phyloP scores from a whole-genome alignment of 2,113 vertebrate species.

The Canis aureus region DNA sequence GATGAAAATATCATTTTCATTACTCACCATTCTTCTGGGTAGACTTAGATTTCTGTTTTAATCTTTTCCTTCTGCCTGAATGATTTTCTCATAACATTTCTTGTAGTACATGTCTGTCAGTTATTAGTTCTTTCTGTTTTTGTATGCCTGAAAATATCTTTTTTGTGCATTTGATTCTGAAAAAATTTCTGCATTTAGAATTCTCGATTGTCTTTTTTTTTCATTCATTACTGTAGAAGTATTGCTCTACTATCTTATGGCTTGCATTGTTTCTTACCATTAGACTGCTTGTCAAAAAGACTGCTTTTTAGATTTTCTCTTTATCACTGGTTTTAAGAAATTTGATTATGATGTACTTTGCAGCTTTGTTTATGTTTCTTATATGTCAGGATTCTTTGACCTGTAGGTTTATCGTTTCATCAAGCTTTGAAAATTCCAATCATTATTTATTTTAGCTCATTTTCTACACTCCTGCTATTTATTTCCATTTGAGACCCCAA shows the following conservation, averaged over 20 bases:
- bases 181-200: constrained; percentile 7
- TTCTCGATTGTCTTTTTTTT: background rate
- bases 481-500: background rate
- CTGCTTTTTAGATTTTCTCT: background rate
- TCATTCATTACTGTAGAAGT: background rate
- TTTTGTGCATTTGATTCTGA: background rate
- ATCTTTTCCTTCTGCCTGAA: background rate
- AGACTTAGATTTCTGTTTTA: constrained; percentile 7
- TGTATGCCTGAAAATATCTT: background rate
- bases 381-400: background rate
- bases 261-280: background rate
- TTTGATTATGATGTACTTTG: constrained; percentile 10
- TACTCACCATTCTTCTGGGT: background rate
- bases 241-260: background rate
- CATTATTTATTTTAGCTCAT: background rate
- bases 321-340: background rate
- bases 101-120: background rate
- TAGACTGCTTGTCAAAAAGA: background rate
- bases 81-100: background rate
- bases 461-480: background rate
- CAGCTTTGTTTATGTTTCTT: background rate
- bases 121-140: background rate
- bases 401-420: background rate
- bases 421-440: background rate
- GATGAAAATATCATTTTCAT: background rate